phyloP scores from a whole-genome alignment of 2,888 invertebrate species.

The Lacanobia oleracea region DNA sequence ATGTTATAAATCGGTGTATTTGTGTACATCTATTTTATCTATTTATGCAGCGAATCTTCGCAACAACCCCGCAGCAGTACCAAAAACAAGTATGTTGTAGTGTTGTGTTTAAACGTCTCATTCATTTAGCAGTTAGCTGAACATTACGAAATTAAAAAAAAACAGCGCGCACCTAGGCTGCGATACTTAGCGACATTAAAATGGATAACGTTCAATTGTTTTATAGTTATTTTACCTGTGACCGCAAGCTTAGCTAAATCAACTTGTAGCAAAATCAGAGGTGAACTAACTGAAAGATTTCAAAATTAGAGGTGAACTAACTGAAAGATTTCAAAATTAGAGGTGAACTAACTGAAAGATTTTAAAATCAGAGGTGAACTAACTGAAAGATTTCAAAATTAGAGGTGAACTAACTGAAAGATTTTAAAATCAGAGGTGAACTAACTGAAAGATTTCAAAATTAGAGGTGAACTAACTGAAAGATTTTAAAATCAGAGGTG shows the following conservation, averaged over 20 bases:
- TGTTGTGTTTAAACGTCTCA: slow-evolving; percentile 72
- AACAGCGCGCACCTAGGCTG: background rate
- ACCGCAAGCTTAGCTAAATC: background rate
- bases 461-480: no score
- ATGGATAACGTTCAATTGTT: background rate
- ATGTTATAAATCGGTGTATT: background rate
- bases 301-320: no score
- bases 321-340: no score
- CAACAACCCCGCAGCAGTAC: slow-evolving; percentile 77
- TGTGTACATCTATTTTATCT: slow-evolving; percentile 48
- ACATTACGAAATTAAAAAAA: background rate
- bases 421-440: no score
- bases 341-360: no score
- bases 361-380: no score
- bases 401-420: no score
- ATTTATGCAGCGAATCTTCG: slow-evolving; percentile 82
- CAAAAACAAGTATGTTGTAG: slow-evolving; percentile 84
- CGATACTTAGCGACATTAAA: background rate
- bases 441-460: no score
- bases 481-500: background rate
- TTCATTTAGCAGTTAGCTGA: slow-evolving; percentile 23
- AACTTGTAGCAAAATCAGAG: background rate
- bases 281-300: background rate
- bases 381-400: no score
- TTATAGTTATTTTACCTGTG: background rate